A percentile compares a stretch with the other conserved stretches of the same genome.
Evolutionary conservation across 2,888 invertebrate genomes (phyloP).

Genomic region (Lithosia quadra): DNA sequence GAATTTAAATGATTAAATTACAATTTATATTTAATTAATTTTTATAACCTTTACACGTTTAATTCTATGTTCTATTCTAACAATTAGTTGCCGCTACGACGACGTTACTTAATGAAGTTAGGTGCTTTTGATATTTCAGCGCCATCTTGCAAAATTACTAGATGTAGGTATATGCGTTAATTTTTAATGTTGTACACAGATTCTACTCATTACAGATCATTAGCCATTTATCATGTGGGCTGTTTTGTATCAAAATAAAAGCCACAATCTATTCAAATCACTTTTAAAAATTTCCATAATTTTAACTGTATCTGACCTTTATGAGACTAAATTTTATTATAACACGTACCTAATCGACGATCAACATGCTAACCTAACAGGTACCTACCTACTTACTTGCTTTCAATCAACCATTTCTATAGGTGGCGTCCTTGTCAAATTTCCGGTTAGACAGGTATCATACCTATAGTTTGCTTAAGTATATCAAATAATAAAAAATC

Average conservation of each 20-base stretch:
- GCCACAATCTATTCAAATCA: no score
- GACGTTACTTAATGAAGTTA: no score
- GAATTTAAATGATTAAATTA: neutral
- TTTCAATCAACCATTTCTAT: neutral
- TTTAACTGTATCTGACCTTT: neutral
- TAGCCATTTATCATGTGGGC: no score
- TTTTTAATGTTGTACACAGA: neutral
- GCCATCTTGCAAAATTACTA: no score
- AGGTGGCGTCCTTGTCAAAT: conserved; percentile 32
- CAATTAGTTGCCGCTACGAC: no score
- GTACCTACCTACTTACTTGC: neutral
- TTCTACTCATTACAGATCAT: no score
- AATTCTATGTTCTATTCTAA: neutral
- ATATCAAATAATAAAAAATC: neutral
- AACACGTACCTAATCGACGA: no score
- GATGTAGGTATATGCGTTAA: no score
- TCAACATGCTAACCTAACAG: neutral
- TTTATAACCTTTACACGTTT: neutral
- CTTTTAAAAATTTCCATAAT: neutral
- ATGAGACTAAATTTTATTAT: neutral
- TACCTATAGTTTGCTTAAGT: neutral
- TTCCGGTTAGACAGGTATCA: conserved; percentile 29
- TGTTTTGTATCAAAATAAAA: no score
- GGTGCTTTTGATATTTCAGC: no score
- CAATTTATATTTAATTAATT: neutral